Evolutionary conservation across 2,888 invertebrate genomes (phyloP).

Genomic region (Schizotus pectinicornis): DNA sequence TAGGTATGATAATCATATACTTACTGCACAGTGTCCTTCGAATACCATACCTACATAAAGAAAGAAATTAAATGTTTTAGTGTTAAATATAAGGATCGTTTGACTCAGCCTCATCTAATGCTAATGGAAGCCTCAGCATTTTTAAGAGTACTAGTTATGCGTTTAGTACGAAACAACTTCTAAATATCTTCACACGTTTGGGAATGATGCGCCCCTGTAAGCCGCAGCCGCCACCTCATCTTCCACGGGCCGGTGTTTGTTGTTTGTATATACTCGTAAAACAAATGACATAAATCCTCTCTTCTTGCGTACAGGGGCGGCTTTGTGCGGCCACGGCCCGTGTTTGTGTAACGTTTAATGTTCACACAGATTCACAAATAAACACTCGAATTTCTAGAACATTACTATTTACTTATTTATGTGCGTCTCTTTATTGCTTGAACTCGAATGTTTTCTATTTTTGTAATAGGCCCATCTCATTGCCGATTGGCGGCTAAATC

Average conservation of each 20-base stretch:
- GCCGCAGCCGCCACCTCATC: background rate
- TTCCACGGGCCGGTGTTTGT: too few species aligned
- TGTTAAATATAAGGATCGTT: too few species aligned
- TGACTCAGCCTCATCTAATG: too few species aligned
- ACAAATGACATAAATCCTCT: slow-evolving; percentile 10
- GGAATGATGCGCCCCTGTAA: slow-evolving; percentile 9
- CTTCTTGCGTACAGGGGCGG: slow-evolving; percentile 16
- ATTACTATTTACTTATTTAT: slow-evolving; percentile 58
- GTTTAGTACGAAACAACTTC: background rate
- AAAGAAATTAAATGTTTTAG: too few species aligned
- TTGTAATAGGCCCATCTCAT: slow-evolving; percentile 43
- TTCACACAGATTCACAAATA: slow-evolving; percentile 57
- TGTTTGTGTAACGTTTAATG: slow-evolving; percentile 53
- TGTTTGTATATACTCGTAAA: slow-evolving; percentile 26
- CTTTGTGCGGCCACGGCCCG: slow-evolving; percentile 33
- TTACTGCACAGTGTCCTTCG: too few species aligned
- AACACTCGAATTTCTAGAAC: slow-evolving; percentile 59
- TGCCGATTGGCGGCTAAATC: slow-evolving; percentile 41
- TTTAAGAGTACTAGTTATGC: too few species aligned
- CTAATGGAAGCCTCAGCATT: too few species aligned
- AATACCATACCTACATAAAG: too few species aligned
- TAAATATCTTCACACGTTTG: background rate
- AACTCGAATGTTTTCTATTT: slow-evolving; percentile 54
- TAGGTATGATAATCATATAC: too few species aligned
- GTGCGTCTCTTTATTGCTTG: slow-evolving; percentile 51